Evolutionary conservation across 2,113 vertebrate genomes (phyloP).

Genomic region (Macrotis lagotis): DNA sequence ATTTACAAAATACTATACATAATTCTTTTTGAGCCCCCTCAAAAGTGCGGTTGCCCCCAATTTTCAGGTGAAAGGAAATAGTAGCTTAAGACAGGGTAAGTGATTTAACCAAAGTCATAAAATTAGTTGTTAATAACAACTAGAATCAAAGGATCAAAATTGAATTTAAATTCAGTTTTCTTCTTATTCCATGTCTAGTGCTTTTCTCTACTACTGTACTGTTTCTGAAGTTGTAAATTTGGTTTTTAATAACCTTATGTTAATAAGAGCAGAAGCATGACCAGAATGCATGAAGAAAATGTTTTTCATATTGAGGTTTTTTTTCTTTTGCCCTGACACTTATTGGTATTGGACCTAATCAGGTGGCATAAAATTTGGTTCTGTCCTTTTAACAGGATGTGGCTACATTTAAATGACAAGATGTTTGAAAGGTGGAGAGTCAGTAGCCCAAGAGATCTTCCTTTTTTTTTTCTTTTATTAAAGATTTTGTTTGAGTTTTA

Average conservation of each 20-base stretch:
- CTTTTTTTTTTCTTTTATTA: no score
- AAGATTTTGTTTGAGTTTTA: no score
- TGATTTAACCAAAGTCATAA: neutral
- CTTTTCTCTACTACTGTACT: neutral
- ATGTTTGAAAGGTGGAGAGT: neutral
- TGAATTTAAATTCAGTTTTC: neutral
- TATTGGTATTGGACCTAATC: neutral
- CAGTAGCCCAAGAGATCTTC: conserved; percentile 5
- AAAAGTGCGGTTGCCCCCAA: neutral
- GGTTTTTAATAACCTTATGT: conserved; percentile 9
- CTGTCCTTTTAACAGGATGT: neutral
- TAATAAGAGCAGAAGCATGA: conserved; percentile 33
- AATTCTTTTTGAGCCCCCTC: neutral
- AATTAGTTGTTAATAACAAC: no score
- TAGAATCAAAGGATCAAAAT: neutral
- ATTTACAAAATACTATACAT: neutral
- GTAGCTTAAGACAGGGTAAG: neutral
- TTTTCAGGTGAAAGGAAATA: neutral
- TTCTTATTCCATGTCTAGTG: neutral
- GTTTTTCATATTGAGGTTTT: neutral
- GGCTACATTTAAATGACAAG: neutral
- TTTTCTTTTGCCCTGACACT: neutral
- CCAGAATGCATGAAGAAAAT: conserved; percentile 40
- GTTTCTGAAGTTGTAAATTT: neutral
- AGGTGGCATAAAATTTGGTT: neutral